Conservation (phyloP, 2,797 vertebrate species). For the Lepidocolaptes lacrymiger region DNA sequence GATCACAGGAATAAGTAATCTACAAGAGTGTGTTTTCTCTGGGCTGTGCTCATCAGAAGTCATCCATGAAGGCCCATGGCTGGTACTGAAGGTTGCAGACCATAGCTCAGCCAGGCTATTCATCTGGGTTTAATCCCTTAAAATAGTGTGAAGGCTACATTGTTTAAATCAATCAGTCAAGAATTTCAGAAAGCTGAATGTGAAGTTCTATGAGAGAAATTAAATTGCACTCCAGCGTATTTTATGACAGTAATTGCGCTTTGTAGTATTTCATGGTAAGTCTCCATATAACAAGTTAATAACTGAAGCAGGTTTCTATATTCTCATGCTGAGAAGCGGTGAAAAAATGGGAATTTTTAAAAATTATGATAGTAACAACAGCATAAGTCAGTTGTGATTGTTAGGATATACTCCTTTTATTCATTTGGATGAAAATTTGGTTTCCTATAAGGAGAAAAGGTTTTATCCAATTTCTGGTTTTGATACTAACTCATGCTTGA, state of each 20-base stretch:
- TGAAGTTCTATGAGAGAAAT: background rate
- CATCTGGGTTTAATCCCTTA: background rate
- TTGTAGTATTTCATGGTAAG: background rate
- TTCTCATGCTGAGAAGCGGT: background rate
- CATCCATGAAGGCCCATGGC: background rate
- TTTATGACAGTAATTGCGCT: background rate
- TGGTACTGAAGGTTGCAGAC: background rate
- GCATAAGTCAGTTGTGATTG: background rate
- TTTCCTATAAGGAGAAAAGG: background rate
- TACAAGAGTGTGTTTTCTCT: constrained; percentile 35
- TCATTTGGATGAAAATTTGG: background rate
- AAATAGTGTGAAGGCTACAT: background rate
- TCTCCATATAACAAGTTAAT: background rate
- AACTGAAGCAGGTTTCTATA: background rate
- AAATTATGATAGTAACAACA: background rate
- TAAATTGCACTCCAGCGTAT: background rate
- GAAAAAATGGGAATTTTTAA: background rate
- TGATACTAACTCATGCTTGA: background rate
- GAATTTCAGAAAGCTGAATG: background rate
- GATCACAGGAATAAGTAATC: constrained; percentile 13
- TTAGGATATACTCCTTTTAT: background rate
- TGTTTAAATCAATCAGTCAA: background rate
- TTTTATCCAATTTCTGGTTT: background rate
- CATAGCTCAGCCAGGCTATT: background rate
- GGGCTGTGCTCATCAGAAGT: constrained; percentile 32